These are phyloP conservation scores for Etheostoma spectabile DNA, from an alignment of 2,113 vertebrate species.

Conservation along the genomic window DNA sequence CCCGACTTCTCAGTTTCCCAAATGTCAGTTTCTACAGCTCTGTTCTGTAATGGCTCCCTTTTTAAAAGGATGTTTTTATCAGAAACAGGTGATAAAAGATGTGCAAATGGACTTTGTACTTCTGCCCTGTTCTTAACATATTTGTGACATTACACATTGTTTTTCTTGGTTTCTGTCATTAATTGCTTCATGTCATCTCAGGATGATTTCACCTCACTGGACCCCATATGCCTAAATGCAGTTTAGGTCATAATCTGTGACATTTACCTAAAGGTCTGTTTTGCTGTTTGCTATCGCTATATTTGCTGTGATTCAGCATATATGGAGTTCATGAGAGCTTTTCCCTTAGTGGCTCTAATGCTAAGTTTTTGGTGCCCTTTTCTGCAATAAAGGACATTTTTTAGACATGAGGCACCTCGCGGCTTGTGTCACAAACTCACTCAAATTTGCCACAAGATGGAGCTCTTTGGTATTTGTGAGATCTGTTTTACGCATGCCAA, in stretches of 20 bases:
- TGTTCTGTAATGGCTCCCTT: conserved; percentile 14
- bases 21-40: conserved; percentile 16
- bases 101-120: conserved; percentile 7
- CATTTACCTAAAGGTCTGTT: background rate
- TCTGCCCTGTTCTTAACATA: background rate
- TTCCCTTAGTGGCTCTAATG: no score
- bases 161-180: background rate
- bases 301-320: background rate
- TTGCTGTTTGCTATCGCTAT: background rate
- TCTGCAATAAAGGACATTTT: background rate
- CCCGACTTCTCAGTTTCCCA: conserved; percentile 13
- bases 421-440: background rate
- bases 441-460: background rate
- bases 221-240: background rate
- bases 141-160: background rate
- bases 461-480: background rate
- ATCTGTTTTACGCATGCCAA: background rate
- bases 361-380: background rate
- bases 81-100: background rate
- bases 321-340: background rate
- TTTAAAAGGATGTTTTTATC: conserved; percentile 2
- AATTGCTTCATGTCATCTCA: background rate
- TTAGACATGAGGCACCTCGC: background rate
- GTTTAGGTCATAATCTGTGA: background rate
- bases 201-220: background rate